Evolutionary conservation across 2,113 vertebrate species (phyloP).

Genomic region (Perca flavescens): DNA sequence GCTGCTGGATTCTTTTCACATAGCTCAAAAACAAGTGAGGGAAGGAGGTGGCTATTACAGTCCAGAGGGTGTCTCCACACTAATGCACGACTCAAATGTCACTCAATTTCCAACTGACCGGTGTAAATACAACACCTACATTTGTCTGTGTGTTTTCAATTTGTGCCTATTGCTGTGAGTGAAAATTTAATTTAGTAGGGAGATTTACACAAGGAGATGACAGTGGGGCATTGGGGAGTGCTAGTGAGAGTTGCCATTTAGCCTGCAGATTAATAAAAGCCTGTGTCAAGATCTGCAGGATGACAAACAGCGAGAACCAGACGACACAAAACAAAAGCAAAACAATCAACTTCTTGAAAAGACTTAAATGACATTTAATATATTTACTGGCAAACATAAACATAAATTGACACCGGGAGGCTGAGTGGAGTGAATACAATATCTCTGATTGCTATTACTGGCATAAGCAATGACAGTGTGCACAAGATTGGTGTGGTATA

Average conservation of each 20-base stretch:
- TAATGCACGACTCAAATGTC: constrained; percentile 77
- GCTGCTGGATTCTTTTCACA: constrained; percentile 57
- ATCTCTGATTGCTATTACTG: constrained; percentile 82
- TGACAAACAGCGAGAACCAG: constrained; percentile 74
- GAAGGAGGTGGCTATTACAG: constrained; percentile 53
- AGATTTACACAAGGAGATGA: constrained; percentile 77
- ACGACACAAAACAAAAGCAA: constrained; percentile 68
- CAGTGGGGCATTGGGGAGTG: constrained; percentile 66
- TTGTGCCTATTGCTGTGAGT: constrained; percentile 64
- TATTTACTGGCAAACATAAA: constrained; percentile 84
- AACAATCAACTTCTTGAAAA: constrained; percentile 81
- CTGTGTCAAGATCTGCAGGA: constrained; percentile 70
- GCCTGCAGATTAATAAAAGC: constrained; percentile 77
- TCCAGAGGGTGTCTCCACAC: constrained; percentile 62
- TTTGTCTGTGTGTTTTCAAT: constrained; percentile 72
- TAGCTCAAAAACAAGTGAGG: constrained; percentile 40
- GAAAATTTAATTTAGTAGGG: constrained; percentile 77
- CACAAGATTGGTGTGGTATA: constrained; percentile 78
- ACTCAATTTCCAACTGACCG: constrained; percentile 64
- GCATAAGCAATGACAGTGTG: constrained; percentile 78
- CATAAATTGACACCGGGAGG: constrained; percentile 81
- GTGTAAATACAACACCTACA: constrained; percentile 60
- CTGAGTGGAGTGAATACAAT: constrained; percentile 78
- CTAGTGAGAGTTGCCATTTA: constrained; percentile 61
- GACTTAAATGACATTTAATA: constrained; percentile 84